Base-by-base conservation (phyloP, 2,797 vertebrate species). In the Buceros bicornis region DNA sequence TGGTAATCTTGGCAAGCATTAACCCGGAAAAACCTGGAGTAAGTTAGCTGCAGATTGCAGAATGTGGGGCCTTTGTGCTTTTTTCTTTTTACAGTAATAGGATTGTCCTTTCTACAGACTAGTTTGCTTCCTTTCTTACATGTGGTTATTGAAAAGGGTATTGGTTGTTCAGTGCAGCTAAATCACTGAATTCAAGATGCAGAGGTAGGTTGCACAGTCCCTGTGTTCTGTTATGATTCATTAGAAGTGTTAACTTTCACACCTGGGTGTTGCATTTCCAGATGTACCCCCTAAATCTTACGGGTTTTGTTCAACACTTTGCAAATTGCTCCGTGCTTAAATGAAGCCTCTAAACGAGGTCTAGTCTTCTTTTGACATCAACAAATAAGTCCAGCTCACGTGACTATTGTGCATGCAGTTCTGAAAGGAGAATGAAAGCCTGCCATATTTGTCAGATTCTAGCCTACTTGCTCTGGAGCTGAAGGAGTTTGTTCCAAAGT, bases 271-370 rank as follows among this genome's bases (percentile, higher is more conserved):
- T 95, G 83, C 11, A 7, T 92, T 95, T 90, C 87, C 73, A 90
- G 76, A 64, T 3, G 4, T 48, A 48, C 19, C 47, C 47, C 47
- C 47, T 48, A 48, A 84, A 85, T 88, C n/a, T 67, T 73, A 57
- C 5, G 90, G 77, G 64, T 47, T 94, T 92, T 65, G 83, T 95
- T 93, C 78, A 95, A 87, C 51, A 22, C 81, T 90, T 90, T 58
- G 74, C 94, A 89, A 61, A 69, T 64, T 73, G 57, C 71, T 77
- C 2, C 6, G 6, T 76, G 64, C 67, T 93, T 84, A 78, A 82
- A 74, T 4, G 11, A 71, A 80, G 48, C 58, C 45, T 94, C 16
- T 64, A n/a, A 87, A 29, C 2, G 3, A 88, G 82, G 58, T 93
- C 37, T 94, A 8, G 42, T 67, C 57, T 93, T 16, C 22, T 71